Evolutionary conservation across 2,797 vertebrate species (phyloP), one percentile per base, ranked within the genome.

Genomic region (Siniperca undulata): DNA sequence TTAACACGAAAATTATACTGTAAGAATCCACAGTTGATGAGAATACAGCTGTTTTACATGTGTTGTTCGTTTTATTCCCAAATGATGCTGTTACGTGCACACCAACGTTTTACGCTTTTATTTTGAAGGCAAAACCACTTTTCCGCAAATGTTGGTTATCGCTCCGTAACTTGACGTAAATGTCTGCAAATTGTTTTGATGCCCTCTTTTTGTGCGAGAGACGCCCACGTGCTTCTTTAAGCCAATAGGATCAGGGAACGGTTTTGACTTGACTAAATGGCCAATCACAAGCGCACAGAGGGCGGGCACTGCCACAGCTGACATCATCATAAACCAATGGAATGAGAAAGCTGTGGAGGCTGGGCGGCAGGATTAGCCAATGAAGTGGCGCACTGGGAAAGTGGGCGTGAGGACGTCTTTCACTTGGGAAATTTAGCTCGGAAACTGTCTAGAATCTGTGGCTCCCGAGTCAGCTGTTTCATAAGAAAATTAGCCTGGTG

Each of bases 241-340:
- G 7, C 93, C 94, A 95, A 95, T 95, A 14, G 85, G 7, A 80
- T 65, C 1, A 13, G 4, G 5, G 12, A 8, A 3, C 22, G 2
- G 52, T 61, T 84, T 91, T 71, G 50, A 67, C 78, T 75, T 66
- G 20, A 48, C 46, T 61, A 53, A 67, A 10, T 22, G 17, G 8
- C 92, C 84, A 92, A 93, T 93, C 78, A 73, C 1, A 61, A 3
- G 44, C 13, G 0, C 0, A 1, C 0, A 5, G 20, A 7, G 70
- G 84, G 70, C 74, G 83, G 84, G n/a, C 0, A 0, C 48, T 17
- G 38, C 17, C 17, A 20, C 88, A 88, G 85, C 86, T 93, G 92
- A 94, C 92, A 94, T 95, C 93, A 94, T 93, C 87, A 10, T 66
- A 0, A 76, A 62, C 89, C 88, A 91, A 93, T 89, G 8, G 7